Evolutionary conservation across 2,888 invertebrate species (phyloP), one percentile per base, ranked within the genome.

Genomic region (Brachyopa scutellaris): DNA sequence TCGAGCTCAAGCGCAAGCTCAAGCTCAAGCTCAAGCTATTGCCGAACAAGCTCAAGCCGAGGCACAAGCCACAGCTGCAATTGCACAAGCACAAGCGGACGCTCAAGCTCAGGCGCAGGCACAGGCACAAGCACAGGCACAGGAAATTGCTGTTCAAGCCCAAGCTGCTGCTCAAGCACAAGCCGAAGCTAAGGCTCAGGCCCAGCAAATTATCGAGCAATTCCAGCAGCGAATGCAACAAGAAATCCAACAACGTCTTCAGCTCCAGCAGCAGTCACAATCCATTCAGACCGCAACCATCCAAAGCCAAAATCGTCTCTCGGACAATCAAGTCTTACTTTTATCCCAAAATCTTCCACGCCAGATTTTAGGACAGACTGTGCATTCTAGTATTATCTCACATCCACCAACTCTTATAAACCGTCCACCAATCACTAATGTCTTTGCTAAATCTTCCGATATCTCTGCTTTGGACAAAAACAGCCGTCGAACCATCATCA

Each of bases 141-240:
- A 86, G 38, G 85, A 85, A 2, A 21, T 85, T 23, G 86, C 85
- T 9, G 86, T 85, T 26, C 85, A 84, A 62, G 85, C 86, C 1
- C 86, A 85, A 7, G 87, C 87, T 7, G 88, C 87, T 9, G 87
- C 87, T 0, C 87, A 88, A 57, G 86, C 92, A 89, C 91, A 90
- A 85, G 91, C 92, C 89, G 91, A 92, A 89, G 92, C 89, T 1
- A 87, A 88, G 1, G 86, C 84, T 2, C 88, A 88, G 62, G 88
- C 88, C 1, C 88, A 89, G 59, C 88, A 89, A 33, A 80, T 89
- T 45, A 88, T 89, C 87, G 88, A 88, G 19, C 89, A 89, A 31
- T 89, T 89, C 69, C 88, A 89, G 77, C 88, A 89, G 42, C 89
- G 88, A 78, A 87, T 88, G 55, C 88, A 89, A 42, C 88, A 88